Conservation (phyloP, 2,888 invertebrate species). For the Dasysyrphus tricinctus region DNA sequence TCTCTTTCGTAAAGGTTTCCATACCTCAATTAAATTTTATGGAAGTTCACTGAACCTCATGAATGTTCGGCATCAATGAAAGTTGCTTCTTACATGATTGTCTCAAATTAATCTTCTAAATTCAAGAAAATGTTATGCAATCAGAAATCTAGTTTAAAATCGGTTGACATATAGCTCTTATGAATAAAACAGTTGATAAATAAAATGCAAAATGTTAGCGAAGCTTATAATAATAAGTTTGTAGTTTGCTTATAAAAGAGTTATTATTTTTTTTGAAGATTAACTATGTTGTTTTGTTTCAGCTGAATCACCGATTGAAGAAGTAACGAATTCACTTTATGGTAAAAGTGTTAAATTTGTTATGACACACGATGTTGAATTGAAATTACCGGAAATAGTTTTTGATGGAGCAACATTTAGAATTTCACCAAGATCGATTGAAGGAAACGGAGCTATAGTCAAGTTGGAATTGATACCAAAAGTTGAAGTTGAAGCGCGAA, state of each 20-base stretch:
- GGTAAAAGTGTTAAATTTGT: slow-evolving; percentile 89
- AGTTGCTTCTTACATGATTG: slow-evolving; percentile 14
- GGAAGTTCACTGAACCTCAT: slow-evolving; percentile 1
- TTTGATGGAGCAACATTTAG: slow-evolving; percentile 90
- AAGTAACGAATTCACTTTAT: slow-evolving; percentile 89
- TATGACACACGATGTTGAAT: slow-evolving; percentile 90
- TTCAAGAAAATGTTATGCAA: background rate
- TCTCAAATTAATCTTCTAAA: background rate
- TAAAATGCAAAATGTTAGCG: background rate
- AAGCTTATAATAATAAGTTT: too few relatives aligned
- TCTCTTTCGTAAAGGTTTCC: background rate
- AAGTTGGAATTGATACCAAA: slow-evolving; percentile 89
- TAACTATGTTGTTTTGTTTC: slow-evolving; percentile 77
- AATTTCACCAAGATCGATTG: slow-evolving; percentile 89
- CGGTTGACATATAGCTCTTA: background rate
- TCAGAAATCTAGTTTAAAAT: background rate
- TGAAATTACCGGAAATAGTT: slow-evolving; percentile 88
- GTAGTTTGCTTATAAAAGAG: too few relatives aligned
- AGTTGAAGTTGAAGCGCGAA: slow-evolving; percentile 82
- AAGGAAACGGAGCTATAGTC: slow-evolving; percentile 89
- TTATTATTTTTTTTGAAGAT: too few relatives aligned
- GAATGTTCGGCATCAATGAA: slow-evolving; percentile 2
- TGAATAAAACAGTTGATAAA: background rate
- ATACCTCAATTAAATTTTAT: background rate
- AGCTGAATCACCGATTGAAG: slow-evolving; percentile 88